phyloP scores from a whole-genome alignment of 1,140 invertebrate species.

The Ladona fulva region DNA sequence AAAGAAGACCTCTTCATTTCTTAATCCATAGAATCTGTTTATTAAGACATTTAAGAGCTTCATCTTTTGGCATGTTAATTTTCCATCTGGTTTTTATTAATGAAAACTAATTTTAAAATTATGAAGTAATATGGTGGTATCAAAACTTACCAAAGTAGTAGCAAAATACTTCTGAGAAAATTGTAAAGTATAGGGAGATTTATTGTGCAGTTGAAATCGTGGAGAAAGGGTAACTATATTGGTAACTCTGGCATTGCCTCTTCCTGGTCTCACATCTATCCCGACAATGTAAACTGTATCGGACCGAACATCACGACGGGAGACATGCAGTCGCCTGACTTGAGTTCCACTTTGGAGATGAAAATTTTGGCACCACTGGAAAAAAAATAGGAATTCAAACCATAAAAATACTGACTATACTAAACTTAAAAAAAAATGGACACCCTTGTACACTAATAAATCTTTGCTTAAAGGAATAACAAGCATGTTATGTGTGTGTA shows the following conservation, averaged over 20 bases:
- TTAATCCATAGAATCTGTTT: no score
- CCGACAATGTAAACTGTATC: conserved; percentile 69
- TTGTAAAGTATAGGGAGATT: conserved; percentile 67
- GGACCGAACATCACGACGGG: conserved; percentile 48
- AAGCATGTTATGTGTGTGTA: no score
- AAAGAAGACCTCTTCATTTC: no score
- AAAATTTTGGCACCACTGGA: conserved; percentile 73
- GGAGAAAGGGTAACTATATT: conserved; percentile 89
- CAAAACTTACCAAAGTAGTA: conserved; percentile 40
- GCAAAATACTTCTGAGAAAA: conserved; percentile 78
- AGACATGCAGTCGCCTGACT: conserved; percentile 56
- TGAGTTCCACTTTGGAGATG: conserved; percentile 65
- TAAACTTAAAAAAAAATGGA: no score
- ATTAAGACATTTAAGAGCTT: no score
- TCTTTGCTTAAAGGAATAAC: no score
- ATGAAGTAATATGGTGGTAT: conserved; percentile 11
- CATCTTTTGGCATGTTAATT: no score
- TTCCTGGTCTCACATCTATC: conserved; percentile 76
- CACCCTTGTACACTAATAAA: no score
- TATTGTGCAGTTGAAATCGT: conserved; percentile 87
- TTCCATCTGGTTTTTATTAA: no score
- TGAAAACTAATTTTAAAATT: no score
- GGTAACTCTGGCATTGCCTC: conserved; percentile 79
- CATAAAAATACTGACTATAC: no score
- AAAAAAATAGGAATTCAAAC: conserved; percentile 9